Conservation (phyloP, 1,140 invertebrate species). For the Pygmarrhopalites habei region DNA sequence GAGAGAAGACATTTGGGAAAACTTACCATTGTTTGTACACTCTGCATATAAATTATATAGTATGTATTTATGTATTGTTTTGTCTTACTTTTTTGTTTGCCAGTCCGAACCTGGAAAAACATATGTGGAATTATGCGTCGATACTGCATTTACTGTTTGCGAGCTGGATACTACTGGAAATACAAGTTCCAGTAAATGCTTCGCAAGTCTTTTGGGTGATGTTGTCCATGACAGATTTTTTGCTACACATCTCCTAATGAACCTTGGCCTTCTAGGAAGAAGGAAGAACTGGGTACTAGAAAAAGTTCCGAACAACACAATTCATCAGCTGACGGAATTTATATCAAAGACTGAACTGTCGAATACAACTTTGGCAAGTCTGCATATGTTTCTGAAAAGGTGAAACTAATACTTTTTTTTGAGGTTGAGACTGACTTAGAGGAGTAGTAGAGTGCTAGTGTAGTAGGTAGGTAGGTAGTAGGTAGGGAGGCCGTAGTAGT, state of each 20-base stretch:
- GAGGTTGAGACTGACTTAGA: no score
- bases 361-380: neutral
- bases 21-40: no score
- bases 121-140: neutral
- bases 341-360: neutral
- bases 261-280: neutral
- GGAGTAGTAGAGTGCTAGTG: no score
- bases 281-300: neutral
- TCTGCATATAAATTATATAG: no score
- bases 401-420: no score
- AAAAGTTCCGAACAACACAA: neutral
- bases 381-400: conserved; percentile 2
- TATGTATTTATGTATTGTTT: no score
- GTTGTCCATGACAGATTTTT: conserved; percentile 1
- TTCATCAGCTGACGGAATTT: neutral
- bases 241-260: neutral
- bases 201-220: neutral
- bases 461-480: no score
- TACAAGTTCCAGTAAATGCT: neutral
- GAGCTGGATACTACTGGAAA: no score
- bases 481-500: no score
- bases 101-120: no score
- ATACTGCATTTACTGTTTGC: neutral
- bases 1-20: no score
- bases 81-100: no score